Conservation (phyloP, 2,888 invertebrate genomes). For the Polydrusus cervinus region DNA sequence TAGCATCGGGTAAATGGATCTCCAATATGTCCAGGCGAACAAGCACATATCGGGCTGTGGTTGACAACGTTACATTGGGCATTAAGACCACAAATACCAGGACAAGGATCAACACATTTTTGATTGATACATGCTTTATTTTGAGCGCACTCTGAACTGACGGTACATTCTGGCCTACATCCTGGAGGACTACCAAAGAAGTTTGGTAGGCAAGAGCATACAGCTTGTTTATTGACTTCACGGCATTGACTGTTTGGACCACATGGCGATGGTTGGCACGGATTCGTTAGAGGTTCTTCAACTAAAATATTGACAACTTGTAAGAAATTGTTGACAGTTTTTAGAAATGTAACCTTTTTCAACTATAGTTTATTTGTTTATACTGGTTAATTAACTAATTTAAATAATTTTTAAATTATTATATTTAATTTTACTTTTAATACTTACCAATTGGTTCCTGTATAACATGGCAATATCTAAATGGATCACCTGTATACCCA, state of each 20-base stretch:
- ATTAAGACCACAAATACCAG: slow-evolving; percentile 74
- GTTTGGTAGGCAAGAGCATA: slow-evolving; percentile 77
- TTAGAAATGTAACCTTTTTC: too few species aligned
- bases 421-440: too few species aligned
- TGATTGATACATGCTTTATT: slow-evolving; percentile 70
- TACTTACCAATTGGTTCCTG: slow-evolving; percentile 37
- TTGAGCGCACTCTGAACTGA: slow-evolving; percentile 74
- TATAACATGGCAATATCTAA: slow-evolving; percentile 74
- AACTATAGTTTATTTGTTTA: too few species aligned
- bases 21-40: slow-evolving; percentile 74
- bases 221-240: slow-evolving; percentile 75
- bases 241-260: slow-evolving; percentile 86
- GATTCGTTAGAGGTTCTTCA: slow-evolving; percentile 69
- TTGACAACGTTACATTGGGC: slow-evolving; percentile 74
- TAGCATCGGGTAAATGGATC: slow-evolving; percentile 84
- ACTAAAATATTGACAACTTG: slow-evolving; percentile 19
- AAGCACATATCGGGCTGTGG: slow-evolving; percentile 84
- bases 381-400: too few species aligned
- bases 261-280: slow-evolving; percentile 84
- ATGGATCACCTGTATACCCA: slow-evolving; percentile 86
- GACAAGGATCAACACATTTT: slow-evolving; percentile 72
- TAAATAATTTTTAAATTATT: too few species aligned
- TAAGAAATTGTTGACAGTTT: too few species aligned
- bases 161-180: slow-evolving; percentile 76
- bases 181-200: slow-evolving; percentile 78